Evolutionary conservation across 2,113 vertebrate genomes (phyloP).

Genomic region (Gnathonemus echidnorhynchus): DNA sequence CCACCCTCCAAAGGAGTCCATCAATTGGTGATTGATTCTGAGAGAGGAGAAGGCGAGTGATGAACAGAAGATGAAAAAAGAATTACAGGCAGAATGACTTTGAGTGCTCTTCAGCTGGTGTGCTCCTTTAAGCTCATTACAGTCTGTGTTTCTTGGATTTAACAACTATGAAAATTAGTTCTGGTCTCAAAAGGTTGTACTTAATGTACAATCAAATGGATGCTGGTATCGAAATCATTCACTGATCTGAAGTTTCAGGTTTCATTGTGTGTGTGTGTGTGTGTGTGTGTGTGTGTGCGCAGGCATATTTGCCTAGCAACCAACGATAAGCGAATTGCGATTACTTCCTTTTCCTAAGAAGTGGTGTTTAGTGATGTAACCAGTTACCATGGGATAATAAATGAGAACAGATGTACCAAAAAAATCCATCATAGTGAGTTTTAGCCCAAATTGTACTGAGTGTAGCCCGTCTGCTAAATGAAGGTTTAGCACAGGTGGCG

Average conservation of each 20-base stretch:
- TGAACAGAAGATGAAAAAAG: background rate
- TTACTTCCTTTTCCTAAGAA: background rate
- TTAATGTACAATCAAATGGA: background rate
- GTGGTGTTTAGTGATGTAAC: background rate
- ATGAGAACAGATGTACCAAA: background rate
- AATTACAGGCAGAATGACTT: background rate
- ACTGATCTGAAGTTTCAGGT: background rate
- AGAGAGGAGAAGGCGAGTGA: background rate
- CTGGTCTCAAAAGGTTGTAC: background rate
- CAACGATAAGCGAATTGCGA: background rate
- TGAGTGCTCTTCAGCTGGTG: background rate
- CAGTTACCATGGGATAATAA: background rate
- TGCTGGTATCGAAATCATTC: background rate
- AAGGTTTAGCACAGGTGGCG: background rate
- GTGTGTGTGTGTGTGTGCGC: background rate
- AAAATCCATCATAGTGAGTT: background rate
- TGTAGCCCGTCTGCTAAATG: background rate
- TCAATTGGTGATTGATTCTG: background rate
- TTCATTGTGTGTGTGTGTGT: background rate
- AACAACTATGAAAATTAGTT: background rate
- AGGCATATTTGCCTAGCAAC: background rate
- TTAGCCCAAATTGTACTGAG: background rate
- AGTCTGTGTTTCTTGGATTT: background rate
- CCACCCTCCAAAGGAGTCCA: background rate
- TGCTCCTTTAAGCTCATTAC: background rate